Base-by-base conservation (phyloP, 2,797 vertebrate genomes). In the Columba guinea region DNA sequence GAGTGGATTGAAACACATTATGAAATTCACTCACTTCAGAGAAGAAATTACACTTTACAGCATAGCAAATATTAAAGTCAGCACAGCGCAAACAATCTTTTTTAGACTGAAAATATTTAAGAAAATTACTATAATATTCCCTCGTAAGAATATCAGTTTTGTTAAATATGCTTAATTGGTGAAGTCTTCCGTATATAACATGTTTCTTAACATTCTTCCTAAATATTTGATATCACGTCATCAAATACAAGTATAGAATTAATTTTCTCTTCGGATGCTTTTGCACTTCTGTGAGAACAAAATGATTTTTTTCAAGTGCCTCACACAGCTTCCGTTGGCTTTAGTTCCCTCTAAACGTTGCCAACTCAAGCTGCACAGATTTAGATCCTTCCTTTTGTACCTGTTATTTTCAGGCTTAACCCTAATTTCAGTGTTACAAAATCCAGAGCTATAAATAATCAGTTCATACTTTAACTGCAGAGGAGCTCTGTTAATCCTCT, bases 311-410 rank as follows among this genome's bases (percentile, higher is more conserved):
- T 96, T 80, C 75, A 96, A 94, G 86, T 78, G 81, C 75, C 65
- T 96, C 93, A 80, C 94, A 93, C 37, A 92, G 94, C 87, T 95
- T 96, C 94, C 80, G 48, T 86, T 96, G 93, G 92, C 96, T 94
- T 84, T 69, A 88, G 79, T 84, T 94, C 73, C 85, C 78, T 92
- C 84, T 92, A 85, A 95, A 85, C 3, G 3, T 22, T 97, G 95
- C 96, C 95, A 97, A 79, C 41, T 87, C 71, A 44, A 84, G 24
- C 91, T 93, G 84, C n/a, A 39, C 17, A 82, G 75, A 94, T 92
- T 92, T 68, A 64, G 80, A 93, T 69, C 73, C 75, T 80, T 71
- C 30, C 59, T 95, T 93, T 92, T 94, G 85, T 94, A 95, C 80
- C 84, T 95, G 93, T 52, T 97, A 77, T 92, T 94, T 92, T 87